Evolutionary conservation across 2,797 vertebrate genomes (phyloP), one percentile per base, ranked within the genome.

Genomic region (Gadopsis marmoratus): DNA sequence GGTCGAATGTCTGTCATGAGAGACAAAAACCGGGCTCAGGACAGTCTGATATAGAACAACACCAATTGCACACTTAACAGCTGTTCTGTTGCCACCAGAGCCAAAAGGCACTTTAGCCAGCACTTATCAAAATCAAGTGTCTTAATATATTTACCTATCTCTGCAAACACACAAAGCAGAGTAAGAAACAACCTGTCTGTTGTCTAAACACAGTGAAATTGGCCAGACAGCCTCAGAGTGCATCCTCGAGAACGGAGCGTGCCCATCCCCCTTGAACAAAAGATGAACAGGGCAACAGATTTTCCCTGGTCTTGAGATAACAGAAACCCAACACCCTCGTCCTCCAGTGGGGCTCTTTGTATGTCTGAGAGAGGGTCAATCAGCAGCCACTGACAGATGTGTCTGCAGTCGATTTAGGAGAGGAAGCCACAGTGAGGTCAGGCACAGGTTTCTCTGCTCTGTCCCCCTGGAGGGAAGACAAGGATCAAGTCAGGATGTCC

Each of bases 321-420:
- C 89, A 93, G 95, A 94, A 96, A 96, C 93, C 87, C 84, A 94
- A 96, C 93, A 95, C 94, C 91, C 65, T 67, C 68, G 74, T 91
- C 91, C 91, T 94, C 92, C 91, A 93, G 88, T 86, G 90, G 92
- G 93, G 83, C 91, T 91, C 93, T 95, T 95, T 94, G 93, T 95
- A 91, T 61, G 88, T 89, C 89, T 93, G 89, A 93, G 94, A 93
- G 91, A 80, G 89, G 90, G 91, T 94, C 95, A 94, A 95, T 96
- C 95, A 92, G 80, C 88, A 87, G 75, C 83, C 56, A 94, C 92
- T 95, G 95, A 95, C 94, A 95, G 95, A 95, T 92, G 89, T 88
- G 92, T 93, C 92, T 94, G 92, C 88, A 90, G 93, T 90, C 89
- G 85, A 94, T 93, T 94, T 92, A 92, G 88, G 81, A 89, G 91